phyloP scores from a whole-genome alignment of 2,888 invertebrate species.

The Calephelis perditalis region DNA sequence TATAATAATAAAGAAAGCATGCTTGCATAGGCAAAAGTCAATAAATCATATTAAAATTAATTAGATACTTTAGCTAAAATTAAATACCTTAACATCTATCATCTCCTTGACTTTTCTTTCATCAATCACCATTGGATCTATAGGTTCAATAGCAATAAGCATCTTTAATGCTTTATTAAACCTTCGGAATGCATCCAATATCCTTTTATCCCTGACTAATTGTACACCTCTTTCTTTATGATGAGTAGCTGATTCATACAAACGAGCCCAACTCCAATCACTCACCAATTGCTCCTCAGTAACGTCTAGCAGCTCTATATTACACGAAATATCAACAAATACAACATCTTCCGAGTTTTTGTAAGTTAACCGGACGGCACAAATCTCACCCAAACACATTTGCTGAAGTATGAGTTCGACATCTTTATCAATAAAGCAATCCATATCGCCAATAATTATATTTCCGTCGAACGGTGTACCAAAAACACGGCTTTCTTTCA shows the following conservation, averaged over 20 bases:
- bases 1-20: not conserved
- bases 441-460: constrained; percentile 68
- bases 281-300: constrained; percentile 70
- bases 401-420: constrained; percentile 73
- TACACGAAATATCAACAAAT: constrained; percentile 54
- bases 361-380: constrained; percentile 55
- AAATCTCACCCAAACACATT: constrained; percentile 71
- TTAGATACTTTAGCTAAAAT: not conserved
- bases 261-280: constrained; percentile 76
- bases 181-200: constrained; percentile 82
- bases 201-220: constrained; percentile 80
- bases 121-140: constrained; percentile 75
- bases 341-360: constrained; percentile 44
- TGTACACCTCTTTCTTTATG: constrained; percentile 79
- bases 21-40: too few relatives aligned
- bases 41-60: too few relatives aligned
- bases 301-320: constrained; percentile 57
- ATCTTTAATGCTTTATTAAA: constrained; percentile 87
- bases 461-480: constrained; percentile 56
- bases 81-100: constrained; percentile 66
- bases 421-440: constrained; percentile 68
- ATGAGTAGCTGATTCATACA: constrained; percentile 65
- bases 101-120: constrained; percentile 71
- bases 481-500: constrained; percentile 51
- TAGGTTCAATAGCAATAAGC: constrained; percentile 78